These are phyloP conservation scores for Diplosoma virens DNA, from an alignment of 23 tunicate genomes.

Conservation along the genomic window DNA sequence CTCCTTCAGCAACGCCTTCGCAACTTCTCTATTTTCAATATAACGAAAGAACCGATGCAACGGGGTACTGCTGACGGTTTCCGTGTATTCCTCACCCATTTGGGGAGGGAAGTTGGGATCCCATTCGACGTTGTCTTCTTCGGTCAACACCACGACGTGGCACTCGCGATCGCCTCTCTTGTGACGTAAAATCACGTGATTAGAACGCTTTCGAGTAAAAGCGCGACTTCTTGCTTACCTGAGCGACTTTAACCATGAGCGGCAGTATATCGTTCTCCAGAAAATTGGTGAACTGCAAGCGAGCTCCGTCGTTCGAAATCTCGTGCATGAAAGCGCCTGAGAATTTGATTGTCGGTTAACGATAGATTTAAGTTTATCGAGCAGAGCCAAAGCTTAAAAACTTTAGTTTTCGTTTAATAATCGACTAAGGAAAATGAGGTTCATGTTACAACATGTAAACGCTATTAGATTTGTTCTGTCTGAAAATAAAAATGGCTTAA, in stretches of 20 bases:
- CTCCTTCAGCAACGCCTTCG: constrained; percentile 83
- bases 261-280: constrained; percentile 81
- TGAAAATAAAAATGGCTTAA: too few species aligned
- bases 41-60: constrained; percentile 84
- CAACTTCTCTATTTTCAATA: constrained; percentile 97
- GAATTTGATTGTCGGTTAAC: too few species aligned
- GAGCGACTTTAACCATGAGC: constrained; percentile 84
- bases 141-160: constrained; percentile 91
- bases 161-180: constrained; percentile 94
- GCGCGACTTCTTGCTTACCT: too few species aligned
- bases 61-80: constrained; percentile 62
- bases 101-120: constrained; percentile 91
- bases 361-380: too few species aligned
- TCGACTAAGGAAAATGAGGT: too few species aligned
- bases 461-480: too few species aligned
- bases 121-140: constrained; percentile 97
- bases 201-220: too few species aligned
- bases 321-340: constrained; percentile 95
- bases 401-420: too few species aligned
- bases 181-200: neutral
- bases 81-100: constrained; percentile 95
- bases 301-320: constrained; percentile 91
- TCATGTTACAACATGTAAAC: too few species aligned
- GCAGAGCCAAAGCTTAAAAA: too few species aligned
- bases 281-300: constrained; percentile 53